Evolutionary conservation across 2,113 vertebrate species (phyloP).

Genomic region (Ibidorhyncha struthersii): DNA sequence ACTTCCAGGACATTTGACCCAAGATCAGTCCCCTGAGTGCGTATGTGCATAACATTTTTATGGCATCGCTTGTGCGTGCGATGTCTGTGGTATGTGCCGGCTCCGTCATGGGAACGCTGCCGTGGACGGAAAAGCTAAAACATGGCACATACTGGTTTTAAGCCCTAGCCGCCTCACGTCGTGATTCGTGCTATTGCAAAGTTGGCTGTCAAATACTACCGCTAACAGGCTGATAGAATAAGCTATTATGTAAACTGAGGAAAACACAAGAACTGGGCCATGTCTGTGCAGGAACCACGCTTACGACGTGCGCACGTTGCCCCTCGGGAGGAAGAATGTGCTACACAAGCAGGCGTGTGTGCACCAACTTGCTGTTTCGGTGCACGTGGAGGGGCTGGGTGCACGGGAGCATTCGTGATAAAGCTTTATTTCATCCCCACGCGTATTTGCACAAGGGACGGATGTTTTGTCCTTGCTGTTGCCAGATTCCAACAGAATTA

Average conservation of each 20-base stretch:
- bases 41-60: background rate
- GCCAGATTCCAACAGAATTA: background rate
- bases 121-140: background rate
- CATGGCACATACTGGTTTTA: background rate
- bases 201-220: background rate
- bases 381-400: background rate
- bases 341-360: background rate
- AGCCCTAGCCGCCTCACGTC: background rate
- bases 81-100: background rate
- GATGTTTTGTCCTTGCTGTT: background rate
- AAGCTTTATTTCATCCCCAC: background rate
- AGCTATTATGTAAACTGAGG: background rate
- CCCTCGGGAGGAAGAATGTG: background rate
- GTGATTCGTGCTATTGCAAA: background rate
- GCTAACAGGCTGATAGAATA: background rate
- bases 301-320: background rate
- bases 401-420: background rate
- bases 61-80: fast-evolving
- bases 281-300: background rate
- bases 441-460: background rate
- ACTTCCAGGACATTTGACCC: background rate
- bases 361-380: background rate
- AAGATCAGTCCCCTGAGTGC: background rate
- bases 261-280: background rate
- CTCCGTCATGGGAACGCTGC: fast-evolving